A percentile compares a stretch with the other conserved stretches of the same genome.
phyloP scores from a whole-genome alignment of 2,113 vertebrate species.

The Eolophus roseicapilla region DNA sequence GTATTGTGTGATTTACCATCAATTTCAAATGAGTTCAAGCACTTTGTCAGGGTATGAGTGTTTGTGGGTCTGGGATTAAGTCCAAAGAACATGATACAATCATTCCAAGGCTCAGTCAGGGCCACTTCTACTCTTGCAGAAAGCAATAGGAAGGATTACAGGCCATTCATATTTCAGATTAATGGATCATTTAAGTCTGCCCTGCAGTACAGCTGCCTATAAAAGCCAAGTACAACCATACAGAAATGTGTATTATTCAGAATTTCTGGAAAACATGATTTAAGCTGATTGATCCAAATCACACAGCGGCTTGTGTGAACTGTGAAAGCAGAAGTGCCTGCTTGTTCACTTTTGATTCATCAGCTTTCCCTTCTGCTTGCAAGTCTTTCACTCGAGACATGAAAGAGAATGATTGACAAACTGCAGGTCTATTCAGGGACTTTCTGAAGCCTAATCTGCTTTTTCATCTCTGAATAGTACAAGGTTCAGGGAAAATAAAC shows the following conservation, averaged over 20 bases:
- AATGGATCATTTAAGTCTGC: not conserved
- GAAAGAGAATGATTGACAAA: slow-evolving; percentile 17
- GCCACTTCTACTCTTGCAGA: not conserved
- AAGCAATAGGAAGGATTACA: not conserved
- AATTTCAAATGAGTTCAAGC: not conserved
- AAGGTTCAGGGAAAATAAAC: not conserved
- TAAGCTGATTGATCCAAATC: slow-evolving; percentile 25
- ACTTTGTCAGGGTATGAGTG: not conserved
- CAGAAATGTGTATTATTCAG: not conserved
- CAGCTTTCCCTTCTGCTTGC: not conserved
- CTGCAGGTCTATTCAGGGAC: not conserved
- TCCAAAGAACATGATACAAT: not conserved
- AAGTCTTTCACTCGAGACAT: not conserved
- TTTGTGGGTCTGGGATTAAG: not conserved
- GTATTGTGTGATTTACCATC: not conserved
- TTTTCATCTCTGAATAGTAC: not conserved
- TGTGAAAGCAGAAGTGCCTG: not conserved
- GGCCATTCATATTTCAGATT: not conserved
- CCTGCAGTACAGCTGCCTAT: not conserved
- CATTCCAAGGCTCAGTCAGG: not conserved
- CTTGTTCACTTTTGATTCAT: not conserved
- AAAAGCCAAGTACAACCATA: not conserved
- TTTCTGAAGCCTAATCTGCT: not conserved
- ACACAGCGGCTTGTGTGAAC: not conserved
- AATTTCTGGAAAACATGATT: slow-evolving; percentile 6